Percentiles rank a stretch among this genome's conserved stretches.
Conservation (phyloP, 2,888 invertebrate genomes). For the Hyalella azteca region DNA sequence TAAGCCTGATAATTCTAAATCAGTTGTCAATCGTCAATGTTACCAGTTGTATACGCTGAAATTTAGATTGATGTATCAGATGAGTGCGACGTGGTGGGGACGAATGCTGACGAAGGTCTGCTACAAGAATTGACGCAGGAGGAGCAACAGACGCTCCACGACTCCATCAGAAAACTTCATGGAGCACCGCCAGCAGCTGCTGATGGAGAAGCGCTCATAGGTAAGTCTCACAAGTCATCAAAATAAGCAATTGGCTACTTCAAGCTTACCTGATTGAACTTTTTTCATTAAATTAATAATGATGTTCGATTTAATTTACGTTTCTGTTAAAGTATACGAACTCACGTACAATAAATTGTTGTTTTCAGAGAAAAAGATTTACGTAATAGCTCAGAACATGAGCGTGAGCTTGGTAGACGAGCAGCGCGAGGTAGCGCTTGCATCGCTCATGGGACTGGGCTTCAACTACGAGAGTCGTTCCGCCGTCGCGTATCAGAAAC, state of each 20-base stretch:
- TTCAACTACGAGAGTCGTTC: slow-evolving; percentile 52
- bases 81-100: slow-evolving; percentile 37
- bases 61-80: too few relatives aligned
- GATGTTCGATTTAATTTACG: not conserved
- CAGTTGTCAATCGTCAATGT: too few relatives aligned
- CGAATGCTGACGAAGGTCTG: slow-evolving; percentile 35
- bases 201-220: slow-evolving; percentile 22
- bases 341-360: too few relatives aligned
- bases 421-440: slow-evolving; percentile 48
- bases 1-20: too few relatives aligned
- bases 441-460: slow-evolving; percentile 51
- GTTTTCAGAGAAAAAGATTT: slow-evolving; percentile 57
- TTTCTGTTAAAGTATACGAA: not conserved
- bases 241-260: not conserved
- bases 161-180: slow-evolving; percentile 17
- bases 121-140: slow-evolving; percentile 47
- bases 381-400: slow-evolving; percentile 53
- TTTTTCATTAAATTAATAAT: slow-evolving; percentile 24
- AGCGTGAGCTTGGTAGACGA: slow-evolving; percentile 47
- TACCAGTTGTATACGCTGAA: too few relatives aligned
- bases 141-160: slow-evolving; percentile 44
- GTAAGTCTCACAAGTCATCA: not conserved
- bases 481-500: slow-evolving; percentile 50
- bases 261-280: not conserved
- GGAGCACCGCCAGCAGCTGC: not conserved